phyloP scores from a whole-genome alignment of 2,113 vertebrate genomes.

The Bungarus multicinctus region DNA sequence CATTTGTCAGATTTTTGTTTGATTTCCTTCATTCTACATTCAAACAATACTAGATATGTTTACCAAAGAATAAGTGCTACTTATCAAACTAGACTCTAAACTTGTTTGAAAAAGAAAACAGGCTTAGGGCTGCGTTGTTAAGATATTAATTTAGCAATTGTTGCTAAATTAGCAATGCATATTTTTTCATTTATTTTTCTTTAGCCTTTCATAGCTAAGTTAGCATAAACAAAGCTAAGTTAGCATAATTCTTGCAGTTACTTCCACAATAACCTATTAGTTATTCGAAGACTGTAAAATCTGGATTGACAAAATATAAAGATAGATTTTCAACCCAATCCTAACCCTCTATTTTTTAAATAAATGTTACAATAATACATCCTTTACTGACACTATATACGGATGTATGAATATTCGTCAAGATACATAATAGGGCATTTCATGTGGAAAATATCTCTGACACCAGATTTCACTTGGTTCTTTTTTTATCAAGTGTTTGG shows the following conservation, averaged over 20 bases:
- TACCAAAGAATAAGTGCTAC: not conserved
- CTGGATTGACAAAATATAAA: conserved; percentile 31
- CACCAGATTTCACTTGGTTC: conserved; percentile 34
- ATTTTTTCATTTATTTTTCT: not conserved
- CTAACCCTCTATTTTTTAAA: conserved; percentile 44
- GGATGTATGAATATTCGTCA: conserved; percentile 49
- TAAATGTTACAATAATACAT: conserved; percentile 43
- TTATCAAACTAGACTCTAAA: not conserved
- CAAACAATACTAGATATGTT: not conserved
- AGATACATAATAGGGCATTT: conserved; percentile 50
- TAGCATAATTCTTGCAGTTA: not conserved
- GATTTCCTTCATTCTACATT: not conserved
- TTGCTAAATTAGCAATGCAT: not conserved
- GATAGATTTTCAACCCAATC: conserved; percentile 38
- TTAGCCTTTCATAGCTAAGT: not conserved
- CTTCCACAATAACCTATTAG: not conserved
- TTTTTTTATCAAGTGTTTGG: conserved; percentile 30
- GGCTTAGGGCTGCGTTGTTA: not conserved
- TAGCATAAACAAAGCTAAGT: not conserved
- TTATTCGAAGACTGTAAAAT: conserved; percentile 42
- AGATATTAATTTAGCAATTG: not conserved
- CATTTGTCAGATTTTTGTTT: not conserved
- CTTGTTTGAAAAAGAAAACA: not conserved
- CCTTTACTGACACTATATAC: conserved; percentile 34
- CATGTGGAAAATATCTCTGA: conserved; percentile 46